A percentile compares a stretch with the other conserved stretches of the same genome.
Evolutionary conservation across 2,113 vertebrate genomes (phyloP).

Genomic region (Hirundichthys speculiger): DNA sequence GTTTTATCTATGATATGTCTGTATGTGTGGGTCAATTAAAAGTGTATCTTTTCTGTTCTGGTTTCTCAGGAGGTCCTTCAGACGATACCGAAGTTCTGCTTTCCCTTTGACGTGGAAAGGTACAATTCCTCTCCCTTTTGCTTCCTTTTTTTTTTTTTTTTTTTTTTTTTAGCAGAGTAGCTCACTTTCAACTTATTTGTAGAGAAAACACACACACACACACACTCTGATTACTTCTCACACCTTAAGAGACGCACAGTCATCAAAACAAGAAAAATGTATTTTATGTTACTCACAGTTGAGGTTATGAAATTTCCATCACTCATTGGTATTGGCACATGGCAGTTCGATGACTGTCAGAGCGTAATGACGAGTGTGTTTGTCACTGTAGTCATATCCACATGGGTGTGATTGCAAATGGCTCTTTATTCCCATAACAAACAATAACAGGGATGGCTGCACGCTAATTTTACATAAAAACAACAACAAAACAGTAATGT

Average conservation of each 20-base stretch:
- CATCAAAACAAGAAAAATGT: too few relatives aligned
- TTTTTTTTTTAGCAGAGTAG: slow-evolving; percentile 31
- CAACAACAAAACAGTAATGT: slow-evolving; percentile 1
- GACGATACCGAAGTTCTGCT: slow-evolving; percentile 97
- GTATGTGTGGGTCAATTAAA: slow-evolving; percentile 54
- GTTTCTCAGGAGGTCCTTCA: slow-evolving; percentile 91
- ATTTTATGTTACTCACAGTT: slow-evolving; percentile 7
- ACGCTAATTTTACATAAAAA: neutral
- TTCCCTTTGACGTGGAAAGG: slow-evolving; percentile 97
- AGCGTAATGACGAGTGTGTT: slow-evolving; percentile 8
- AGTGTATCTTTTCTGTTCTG: slow-evolving; percentile 61
- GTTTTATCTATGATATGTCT: slow-evolving; percentile 30
- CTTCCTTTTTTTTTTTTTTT: slow-evolving; percentile 40
- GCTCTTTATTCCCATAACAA: neutral
- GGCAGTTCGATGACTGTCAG: neutral
- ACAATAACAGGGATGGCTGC: neutral
- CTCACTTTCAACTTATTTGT: slow-evolving; percentile 26
- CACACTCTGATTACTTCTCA: slow-evolving; percentile 1
- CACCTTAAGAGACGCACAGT: neutral
- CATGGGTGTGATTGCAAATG: neutral
- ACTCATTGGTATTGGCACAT: neutral
- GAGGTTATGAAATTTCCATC: slow-evolving; percentile 1
- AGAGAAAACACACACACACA: neutral
- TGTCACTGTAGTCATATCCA: neutral
- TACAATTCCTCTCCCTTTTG: slow-evolving; percentile 70